These are phyloP conservation scores for Pluvialis apricaria DNA, from an alignment of 2,113 vertebrate genomes.

Conservation along the genomic window DNA sequence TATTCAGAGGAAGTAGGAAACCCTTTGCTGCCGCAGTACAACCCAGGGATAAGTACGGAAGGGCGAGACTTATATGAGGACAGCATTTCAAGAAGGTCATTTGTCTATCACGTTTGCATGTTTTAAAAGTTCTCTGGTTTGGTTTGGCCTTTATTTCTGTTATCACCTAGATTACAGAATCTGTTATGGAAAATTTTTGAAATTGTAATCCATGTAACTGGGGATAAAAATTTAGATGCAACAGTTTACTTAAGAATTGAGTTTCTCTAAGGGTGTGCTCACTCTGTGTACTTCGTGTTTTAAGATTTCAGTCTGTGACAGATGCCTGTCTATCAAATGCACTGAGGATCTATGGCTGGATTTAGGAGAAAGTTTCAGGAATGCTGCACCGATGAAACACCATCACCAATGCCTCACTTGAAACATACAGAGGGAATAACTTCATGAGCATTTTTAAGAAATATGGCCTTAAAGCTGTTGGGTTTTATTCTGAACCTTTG, in stretches of 20 bases:
- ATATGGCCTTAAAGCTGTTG: background rate
- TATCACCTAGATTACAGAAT: background rate
- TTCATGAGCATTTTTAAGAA: background rate
- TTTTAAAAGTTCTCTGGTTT: background rate
- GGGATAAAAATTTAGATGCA: background rate
- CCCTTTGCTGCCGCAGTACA: background rate
- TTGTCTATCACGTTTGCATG: background rate
- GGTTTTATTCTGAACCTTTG: background rate
- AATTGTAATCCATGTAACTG: background rate
- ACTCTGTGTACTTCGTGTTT: background rate
- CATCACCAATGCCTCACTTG: background rate
- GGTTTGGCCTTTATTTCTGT: background rate
- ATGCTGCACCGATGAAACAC: background rate
- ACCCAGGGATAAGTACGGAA: background rate
- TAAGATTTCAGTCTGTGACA: background rate
- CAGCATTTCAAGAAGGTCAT: background rate
- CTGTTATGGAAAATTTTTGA: background rate
- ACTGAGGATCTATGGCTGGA: background rate
- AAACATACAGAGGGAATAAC: background rate
- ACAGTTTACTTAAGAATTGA: background rate
- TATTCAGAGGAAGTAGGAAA: background rate
- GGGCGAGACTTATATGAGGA: background rate
- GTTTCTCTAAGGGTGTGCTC: background rate
- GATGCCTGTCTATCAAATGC: background rate
- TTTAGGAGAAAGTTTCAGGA: background rate